Evolutionary conservation across 2,888 invertebrate species (phyloP), one percentile per base, ranked within the genome.

Genomic region (Melanchra persicariae): DNA sequence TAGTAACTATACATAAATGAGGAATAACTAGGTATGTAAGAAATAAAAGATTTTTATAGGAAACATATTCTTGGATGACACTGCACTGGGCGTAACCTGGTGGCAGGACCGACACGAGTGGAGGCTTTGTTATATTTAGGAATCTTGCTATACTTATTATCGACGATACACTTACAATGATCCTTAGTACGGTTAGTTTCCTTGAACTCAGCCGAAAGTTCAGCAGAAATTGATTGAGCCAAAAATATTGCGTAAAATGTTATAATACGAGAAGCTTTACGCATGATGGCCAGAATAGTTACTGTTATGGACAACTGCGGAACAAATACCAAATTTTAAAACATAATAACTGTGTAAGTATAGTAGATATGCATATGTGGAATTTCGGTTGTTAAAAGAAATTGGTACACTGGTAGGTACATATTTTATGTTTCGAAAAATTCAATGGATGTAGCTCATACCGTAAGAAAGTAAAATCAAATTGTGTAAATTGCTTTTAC

Each of bases 371-470:
- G n/a, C 43, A 45, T 34, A 45, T 70, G 43, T 52, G 51, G 43
- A 57, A 69, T 57, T 43, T 54, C 12, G 22, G 19, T 54, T 60
- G 70, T 71, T 40, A 19, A 7, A 22, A 40, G 45, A 26, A 71
- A 71, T 71, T 70, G 60, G 26, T 70, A 71, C 60, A 60, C 26
- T 47, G 5, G 37, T 55, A 63, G 5, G 37, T 55, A 63, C 19
- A 24, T 12, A n/a, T 26, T 47, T 26, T n/a, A 47, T 40, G 19
- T 40, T 51, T n/a, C n/a, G 17, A 26, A 12, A n/a, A 51, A 24
- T 19, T 8, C 12, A 26, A n/a, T 30, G 8, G 17, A 40, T n/a
- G n/a, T n/a, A n/a, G n/a, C n/a, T n/a, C n/a, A n/a, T n/a, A n/a
- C n/a, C n/a, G n/a, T n/a, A n/a, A n/a, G n/a, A n/a, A n/a, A n/a